Conservation (phyloP, 2,888 invertebrate species). For the Papilio protenor region DNA sequence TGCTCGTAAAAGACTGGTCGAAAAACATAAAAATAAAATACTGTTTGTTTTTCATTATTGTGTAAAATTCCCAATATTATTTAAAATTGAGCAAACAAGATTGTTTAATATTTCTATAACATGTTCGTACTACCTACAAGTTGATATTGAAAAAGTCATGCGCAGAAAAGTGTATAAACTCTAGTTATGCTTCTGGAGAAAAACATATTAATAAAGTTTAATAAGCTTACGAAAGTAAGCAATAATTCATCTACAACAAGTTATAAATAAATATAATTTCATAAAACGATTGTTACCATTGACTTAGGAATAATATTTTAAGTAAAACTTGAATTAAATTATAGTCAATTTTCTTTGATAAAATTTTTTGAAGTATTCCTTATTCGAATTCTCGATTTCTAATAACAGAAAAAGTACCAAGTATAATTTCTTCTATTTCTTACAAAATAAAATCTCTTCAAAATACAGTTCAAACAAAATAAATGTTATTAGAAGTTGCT, state of each 20-base stretch:
- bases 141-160: conserved; percentile 5
- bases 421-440: not conserved
- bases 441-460: not conserved
- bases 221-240: not conserved
- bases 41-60: no score
- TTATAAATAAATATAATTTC: no score
- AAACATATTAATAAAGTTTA: not conserved
- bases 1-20: no score
- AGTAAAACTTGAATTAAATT: not conserved
- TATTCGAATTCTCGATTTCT: not conserved
- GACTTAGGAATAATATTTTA: not conserved
- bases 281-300: not conserved
- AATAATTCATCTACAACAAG: no score
- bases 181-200: not conserved
- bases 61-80: not conserved
- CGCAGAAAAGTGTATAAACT: not conserved
- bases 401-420: not conserved
- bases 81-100: not conserved
- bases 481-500: conserved; percentile 16
- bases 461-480: conserved; percentile 2
- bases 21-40: no score
- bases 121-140: not conserved
- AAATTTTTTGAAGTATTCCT: not conserved
- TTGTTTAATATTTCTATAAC: not conserved
- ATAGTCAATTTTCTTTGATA: not conserved